A percentile compares a stretch with the other conserved stretches of the same genome.
Evolutionary conservation across 2,797 vertebrate genomes (phyloP).

Genomic region (Zonotrichia albicollis): DNA sequence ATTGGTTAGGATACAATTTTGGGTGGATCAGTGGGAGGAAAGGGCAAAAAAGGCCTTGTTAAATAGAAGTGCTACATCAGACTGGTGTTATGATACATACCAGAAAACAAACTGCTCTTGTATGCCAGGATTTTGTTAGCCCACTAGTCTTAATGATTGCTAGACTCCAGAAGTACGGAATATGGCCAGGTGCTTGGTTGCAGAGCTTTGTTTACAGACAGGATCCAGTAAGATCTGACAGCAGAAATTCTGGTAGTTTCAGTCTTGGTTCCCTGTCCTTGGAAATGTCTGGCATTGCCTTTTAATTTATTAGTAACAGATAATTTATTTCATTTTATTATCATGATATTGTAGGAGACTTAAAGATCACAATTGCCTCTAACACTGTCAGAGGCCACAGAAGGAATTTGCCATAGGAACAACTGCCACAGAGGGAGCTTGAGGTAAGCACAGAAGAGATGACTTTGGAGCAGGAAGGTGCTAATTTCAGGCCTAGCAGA

Average conservation of each 20-base stretch:
- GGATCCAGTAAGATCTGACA: background rate
- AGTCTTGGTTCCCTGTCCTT: background rate
- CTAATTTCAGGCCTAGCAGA: background rate
- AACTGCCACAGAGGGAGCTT: background rate
- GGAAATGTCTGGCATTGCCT: background rate
- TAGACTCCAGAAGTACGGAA: background rate
- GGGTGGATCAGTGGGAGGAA: background rate
- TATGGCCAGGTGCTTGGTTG: background rate
- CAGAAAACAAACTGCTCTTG: background rate
- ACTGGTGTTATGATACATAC: accelerated
- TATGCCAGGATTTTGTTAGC: background rate
- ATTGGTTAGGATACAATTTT: background rate
- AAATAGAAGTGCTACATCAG: background rate
- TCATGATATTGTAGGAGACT: too few relatives aligned
- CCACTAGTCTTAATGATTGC: background rate
- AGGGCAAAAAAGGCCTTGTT: background rate
- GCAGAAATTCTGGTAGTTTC: background rate
- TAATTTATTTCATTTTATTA: background rate
- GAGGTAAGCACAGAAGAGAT: background rate
- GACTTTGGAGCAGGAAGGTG: background rate
- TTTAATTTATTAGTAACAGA: background rate
- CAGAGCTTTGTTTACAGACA: background rate
- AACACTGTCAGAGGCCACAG: background rate
- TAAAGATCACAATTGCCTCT: background rate
- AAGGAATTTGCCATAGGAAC: background rate